Evolutionary conservation across 2,888 invertebrate species (phyloP), one percentile per base, ranked within the genome.

Genomic region (Rapana venosa): DNA sequence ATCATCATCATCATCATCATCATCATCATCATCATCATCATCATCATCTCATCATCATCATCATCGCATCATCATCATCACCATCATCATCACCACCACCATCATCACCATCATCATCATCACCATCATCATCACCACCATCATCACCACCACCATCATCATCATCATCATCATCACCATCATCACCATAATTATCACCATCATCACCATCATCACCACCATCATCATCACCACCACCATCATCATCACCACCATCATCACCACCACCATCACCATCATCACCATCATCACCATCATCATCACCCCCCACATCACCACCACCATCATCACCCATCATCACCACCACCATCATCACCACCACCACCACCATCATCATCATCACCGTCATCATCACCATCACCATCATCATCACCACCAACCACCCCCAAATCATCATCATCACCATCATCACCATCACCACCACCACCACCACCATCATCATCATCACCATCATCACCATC

Each of bases 391-490:
- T 66, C 66, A 66, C 13, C 66, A 66, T 35, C 81, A 81, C 17
- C 81, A 81, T 81, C 81, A 81, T 81, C 81, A 81, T 81, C 81
- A 81, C 17, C 81, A 81, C 17, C 81, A 81, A 81, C 36, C 81
- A 81, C n/a, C 81, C 5, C 17, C 81, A 81, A n/a, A 81, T 81
- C 81, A 81, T 81, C 81, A 81, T 81, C 81, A 81, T 81, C 81
- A 81, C n/a, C 81, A 81, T 81, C 81, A 81, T 17, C 81, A 81
- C 17, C 81, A 81, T 17, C 81, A 81, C n/a, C 81, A 81, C 36
- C 81, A 81, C 36, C 81, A 81, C 36, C 81, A 81, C n/a, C 81
- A 81, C 17, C 81, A 81, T 81, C 81, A 81, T 81, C 22, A 17
- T 81, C 81, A 17, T 81, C 36, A 81, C 15, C 30, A n/a, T 81